Base-by-base conservation (phyloP, 2,113 vertebrate species). In the Carassius carassius region DNA sequence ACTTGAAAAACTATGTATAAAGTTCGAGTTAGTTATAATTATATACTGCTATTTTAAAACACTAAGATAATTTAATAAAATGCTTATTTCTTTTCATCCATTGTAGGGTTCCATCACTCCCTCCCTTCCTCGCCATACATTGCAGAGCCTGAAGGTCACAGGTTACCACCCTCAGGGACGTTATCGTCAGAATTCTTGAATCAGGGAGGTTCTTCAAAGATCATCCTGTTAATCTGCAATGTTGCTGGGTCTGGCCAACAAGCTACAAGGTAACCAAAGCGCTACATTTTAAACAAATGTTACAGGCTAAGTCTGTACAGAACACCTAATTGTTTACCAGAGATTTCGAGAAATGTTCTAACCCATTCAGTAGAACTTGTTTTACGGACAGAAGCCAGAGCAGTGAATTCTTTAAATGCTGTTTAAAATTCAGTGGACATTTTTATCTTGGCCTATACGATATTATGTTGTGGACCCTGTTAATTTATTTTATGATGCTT, bases 161-260 rank as follows among this genome's bases (percentile, higher is more conserved):
- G 84, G 78, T 87, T 92, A 25, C 87, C 88, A 4, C 87, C 93
- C 2, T 91, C 92, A 0, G 88, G 91, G 0, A 90, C 95, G 54
- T 82, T 92, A 72, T 97, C 96, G 78, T 95, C 95, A 0, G 96
- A 96, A 82, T 92, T 94, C 88, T 92, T 94, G 87, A 94, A 95
- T 86, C 91, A 93, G 5, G 89, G 89, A 0, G 72, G 86, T 0
- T 87, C 92, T 19, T 75, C 88, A 35, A 95, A 93, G 91, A 86
- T 98, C 84, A 90, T 96, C 25, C 93, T 99, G 35, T 94, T 99
- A 86, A 90, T 98, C 89, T 98, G 97, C 90, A 97, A 97, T 91
- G 90, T 94, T 0, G 93, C 91, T 0, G 95, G 96, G 3, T 87
- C 92, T 0, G 96, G 95, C 3, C 92, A 93, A 49, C 95, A 94